phyloP scores from a whole-genome alignment of 2,113 vertebrate species.

The Boulengeromyrus knoepffleri region DNA sequence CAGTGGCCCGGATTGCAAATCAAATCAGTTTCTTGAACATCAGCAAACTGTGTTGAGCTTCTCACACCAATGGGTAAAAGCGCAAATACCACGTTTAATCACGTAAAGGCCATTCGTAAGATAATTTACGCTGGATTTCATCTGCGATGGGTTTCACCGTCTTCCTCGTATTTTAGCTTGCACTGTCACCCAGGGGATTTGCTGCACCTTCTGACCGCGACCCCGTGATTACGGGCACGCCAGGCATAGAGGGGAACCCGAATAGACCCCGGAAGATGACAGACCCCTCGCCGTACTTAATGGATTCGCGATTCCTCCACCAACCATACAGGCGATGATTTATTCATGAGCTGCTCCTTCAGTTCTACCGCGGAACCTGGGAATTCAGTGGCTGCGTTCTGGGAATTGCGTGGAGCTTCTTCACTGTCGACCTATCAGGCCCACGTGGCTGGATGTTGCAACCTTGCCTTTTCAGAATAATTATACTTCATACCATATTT shows the following conservation, averaged over 20 bases:
- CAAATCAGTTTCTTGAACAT: background rate
- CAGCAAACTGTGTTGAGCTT: background rate
- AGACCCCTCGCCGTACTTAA: conserved; percentile 23
- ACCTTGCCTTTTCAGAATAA: background rate
- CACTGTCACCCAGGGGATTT: background rate
- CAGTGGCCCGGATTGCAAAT: background rate
- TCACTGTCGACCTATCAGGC: background rate
- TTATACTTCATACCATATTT: background rate
- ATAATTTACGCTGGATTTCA: background rate
- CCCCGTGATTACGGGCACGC: background rate
- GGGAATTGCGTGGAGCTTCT: background rate
- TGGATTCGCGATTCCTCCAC: conserved; percentile 20
- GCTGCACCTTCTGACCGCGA: background rate
- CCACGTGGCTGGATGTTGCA: background rate
- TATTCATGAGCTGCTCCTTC: conserved; percentile 25
- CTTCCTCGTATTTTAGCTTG: background rate
- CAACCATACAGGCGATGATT: conserved; percentile 23
- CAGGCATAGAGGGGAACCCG: background rate
- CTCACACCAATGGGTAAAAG: background rate
- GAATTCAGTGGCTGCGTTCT: conserved; percentile 2
- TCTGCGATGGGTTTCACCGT: too few relatives aligned
- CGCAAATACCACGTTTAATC: background rate
- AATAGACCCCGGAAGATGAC: conserved; percentile 10
- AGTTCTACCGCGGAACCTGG: conserved; percentile 8
- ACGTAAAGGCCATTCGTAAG: background rate